phyloP scores from a whole-genome alignment of 2,113 vertebrate genomes.

The Hypomesus transpacificus region DNA sequence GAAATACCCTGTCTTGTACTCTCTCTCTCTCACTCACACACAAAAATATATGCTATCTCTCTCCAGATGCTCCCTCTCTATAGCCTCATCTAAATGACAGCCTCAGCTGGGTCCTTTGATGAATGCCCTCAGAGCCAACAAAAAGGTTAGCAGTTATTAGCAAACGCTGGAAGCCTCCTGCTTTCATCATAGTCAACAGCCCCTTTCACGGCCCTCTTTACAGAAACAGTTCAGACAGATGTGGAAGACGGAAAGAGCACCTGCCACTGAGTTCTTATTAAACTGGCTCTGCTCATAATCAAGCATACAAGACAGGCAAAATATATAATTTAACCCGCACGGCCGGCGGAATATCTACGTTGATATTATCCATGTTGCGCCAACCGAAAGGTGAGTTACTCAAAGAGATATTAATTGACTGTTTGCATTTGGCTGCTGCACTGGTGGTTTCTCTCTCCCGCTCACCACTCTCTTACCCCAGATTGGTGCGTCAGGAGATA shows the following conservation, averaged over 20 bases:
- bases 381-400: background rate
- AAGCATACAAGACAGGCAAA: background rate
- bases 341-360: background rate
- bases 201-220: slow-evolving; percentile 35
- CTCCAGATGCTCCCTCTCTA: background rate
- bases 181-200: slow-evolving; percentile 25
- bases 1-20: no score
- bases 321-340: background rate
- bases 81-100: slow-evolving; percentile 11
- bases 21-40: background rate
- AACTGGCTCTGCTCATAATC: slow-evolving; percentile 6
- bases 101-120: slow-evolving; percentile 26
- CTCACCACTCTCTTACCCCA: background rate
- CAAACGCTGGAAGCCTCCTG: slow-evolving; percentile 15
- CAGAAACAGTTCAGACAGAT: slow-evolving; percentile 7
- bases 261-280: background rate
- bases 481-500: slow-evolving; percentile 17
- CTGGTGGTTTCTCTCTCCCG: background rate
- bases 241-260: background rate
- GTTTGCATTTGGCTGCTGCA: slow-evolving; percentile 6
- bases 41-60: background rate
- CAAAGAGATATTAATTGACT: slow-evolving; percentile 26
- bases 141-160: slow-evolving; percentile 52
- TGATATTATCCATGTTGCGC: background rate
- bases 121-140: slow-evolving; percentile 29